Percentiles rank a stretch among this genome's conserved stretches.
These are phyloP conservation scores for Andrena chrysosceles DNA, from an alignment of 2,888 invertebrate genomes.

Conservation along the genomic window DNA sequence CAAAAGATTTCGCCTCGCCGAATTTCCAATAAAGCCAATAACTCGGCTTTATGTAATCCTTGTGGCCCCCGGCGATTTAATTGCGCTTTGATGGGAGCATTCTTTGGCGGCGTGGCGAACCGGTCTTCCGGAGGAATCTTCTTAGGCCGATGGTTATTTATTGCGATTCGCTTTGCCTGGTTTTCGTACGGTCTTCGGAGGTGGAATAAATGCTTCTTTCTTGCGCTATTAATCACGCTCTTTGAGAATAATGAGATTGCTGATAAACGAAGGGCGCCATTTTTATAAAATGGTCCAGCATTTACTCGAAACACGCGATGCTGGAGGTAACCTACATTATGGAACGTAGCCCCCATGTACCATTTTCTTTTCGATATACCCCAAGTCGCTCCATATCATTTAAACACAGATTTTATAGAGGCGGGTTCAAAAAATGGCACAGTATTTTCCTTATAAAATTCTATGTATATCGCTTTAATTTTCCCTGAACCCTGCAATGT, in stretches of 20 bases:
- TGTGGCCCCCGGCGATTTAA: constrained; percentile 63
- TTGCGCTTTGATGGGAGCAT: constrained; percentile 67
- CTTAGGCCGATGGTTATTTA: constrained; percentile 39
- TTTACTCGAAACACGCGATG: neutral
- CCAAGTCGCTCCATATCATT: too few relatives aligned
- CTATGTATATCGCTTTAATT: neutral
- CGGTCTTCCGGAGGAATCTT: constrained; percentile 37
- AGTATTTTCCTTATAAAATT: neutral
- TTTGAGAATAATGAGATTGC: neutral
- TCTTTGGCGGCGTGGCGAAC: constrained; percentile 59
- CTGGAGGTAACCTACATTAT: too few relatives aligned
- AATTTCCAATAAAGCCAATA: constrained; percentile 74
- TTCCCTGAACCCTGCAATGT: neutral
- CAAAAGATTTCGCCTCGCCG: constrained; percentile 60
- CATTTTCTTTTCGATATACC: neutral
- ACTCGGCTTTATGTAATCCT: constrained; percentile 61
- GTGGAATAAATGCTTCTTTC: constrained; percentile 12
- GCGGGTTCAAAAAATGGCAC: neutral
- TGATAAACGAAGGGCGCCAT: neutral
- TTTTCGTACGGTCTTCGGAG: neutral
- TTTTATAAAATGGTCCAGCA: neutral
- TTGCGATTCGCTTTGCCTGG: constrained; percentile 34
- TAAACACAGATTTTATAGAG: neutral
- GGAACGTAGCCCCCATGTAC: neutral
- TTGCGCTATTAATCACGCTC: neutral